phyloP scores from a whole-genome alignment of 2,888 invertebrate genomes.

The Nineta flava region DNA sequence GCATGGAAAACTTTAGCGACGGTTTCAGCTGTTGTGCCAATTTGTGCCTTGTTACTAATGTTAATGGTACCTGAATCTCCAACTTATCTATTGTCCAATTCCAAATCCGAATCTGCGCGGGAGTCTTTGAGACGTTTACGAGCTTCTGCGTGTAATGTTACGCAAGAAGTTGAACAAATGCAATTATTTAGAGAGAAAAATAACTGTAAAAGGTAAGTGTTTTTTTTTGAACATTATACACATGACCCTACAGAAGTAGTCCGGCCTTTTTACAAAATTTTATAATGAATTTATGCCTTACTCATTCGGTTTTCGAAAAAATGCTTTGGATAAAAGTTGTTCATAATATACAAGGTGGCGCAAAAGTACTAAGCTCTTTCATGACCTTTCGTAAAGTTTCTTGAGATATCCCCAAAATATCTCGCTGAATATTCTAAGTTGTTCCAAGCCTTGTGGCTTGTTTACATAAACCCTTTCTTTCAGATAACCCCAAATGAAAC shows the following conservation, averaged over 20 bases:
- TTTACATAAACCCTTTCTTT: no score
- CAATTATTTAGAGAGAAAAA: conserved; percentile 44
- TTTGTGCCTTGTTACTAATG: conserved; percentile 41
- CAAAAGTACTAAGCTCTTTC: no score
- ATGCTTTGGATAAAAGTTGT: background rate
- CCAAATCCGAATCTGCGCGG: conserved; percentile 40
- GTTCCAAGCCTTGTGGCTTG: no score
- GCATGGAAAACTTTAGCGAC: conserved; percentile 48
- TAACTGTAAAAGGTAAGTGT: conserved; percentile 35
- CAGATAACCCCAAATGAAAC: no score
- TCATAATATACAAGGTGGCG: conserved; percentile 4
- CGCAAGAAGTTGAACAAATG: conserved; percentile 43
- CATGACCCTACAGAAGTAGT: no score
- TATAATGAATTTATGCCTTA: no score
- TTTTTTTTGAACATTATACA: background rate
- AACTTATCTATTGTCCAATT: conserved; percentile 46
- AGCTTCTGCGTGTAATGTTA: conserved; percentile 42
- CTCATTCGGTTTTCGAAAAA: no score
- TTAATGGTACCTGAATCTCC: conserved; percentile 55
- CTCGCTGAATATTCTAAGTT: no score
- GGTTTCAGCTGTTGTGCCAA: conserved; percentile 42
- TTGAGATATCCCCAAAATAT: no score
- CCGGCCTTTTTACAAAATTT: no score
- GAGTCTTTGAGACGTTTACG: conserved; percentile 39
- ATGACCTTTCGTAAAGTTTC: no score